phyloP scores from a whole-genome alignment of 2,797 vertebrate genomes.

The Coregonus sp. region DNA sequence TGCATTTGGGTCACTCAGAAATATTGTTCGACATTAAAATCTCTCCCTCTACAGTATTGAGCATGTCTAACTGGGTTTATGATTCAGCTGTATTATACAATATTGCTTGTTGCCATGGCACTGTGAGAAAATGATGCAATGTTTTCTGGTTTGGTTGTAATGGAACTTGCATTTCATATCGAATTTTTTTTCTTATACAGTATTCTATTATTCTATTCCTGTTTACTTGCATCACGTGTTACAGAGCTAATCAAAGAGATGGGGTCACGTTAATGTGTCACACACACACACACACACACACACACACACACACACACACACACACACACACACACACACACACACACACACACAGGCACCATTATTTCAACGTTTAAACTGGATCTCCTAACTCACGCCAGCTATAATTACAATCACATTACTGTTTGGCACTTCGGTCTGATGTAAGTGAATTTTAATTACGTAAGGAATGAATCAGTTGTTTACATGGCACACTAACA shows the following conservation, averaged over 20 bases:
- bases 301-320: constrained; percentile 16
- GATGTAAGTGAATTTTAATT: neutral
- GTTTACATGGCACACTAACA: neutral
- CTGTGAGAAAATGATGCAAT: neutral
- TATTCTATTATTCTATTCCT: neutral
- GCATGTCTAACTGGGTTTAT: neutral
- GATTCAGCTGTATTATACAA: neutral
- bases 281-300: constrained; percentile 13
- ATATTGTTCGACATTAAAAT: neutral
- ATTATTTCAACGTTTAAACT: neutral
- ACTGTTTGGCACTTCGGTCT: constrained; percentile 11
- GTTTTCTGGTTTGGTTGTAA: neutral
- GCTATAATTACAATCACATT: constrained; percentile 31
- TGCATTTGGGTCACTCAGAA: neutral
- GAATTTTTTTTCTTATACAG: neutral
- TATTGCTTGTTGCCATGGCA: neutral
- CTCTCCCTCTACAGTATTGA: neutral
- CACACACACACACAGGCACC: neutral
- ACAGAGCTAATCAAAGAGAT: constrained; percentile 4
- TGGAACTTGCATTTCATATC: neutral
- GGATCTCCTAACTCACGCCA: constrained; percentile 14
- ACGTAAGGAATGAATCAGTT: neutral
- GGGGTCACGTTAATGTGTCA: constrained; percentile 6
- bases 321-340: neutral
- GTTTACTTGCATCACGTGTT: constrained; percentile 10